Conservation (phyloP, 2,113 vertebrate genomes). For the Eolophus roseicapilla region DNA sequence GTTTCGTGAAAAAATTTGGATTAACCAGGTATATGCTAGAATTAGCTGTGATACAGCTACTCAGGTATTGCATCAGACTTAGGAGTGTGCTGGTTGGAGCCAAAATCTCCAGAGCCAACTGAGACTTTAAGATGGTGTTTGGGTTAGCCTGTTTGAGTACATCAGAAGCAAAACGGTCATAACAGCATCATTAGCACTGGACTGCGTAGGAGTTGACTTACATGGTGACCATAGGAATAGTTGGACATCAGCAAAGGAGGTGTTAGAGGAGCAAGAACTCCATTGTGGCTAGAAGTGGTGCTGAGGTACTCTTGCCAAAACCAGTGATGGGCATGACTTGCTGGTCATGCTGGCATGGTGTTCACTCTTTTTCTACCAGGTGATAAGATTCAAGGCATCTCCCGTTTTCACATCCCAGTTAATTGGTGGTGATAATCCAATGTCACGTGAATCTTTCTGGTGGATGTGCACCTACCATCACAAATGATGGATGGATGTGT, state of each 20-base stretch:
- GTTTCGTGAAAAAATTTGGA: background rate
- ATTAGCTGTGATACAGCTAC: background rate
- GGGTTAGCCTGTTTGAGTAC: background rate
- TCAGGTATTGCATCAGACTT: background rate
- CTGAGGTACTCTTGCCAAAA: background rate
- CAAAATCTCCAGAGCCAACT: background rate
- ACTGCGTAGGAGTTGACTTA: background rate
- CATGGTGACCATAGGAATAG: background rate
- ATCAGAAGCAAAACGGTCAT: background rate
- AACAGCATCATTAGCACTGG: background rate
- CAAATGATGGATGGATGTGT: background rate
- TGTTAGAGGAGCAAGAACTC: background rate
- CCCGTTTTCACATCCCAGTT: background rate
- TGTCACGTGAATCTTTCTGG: background rate
- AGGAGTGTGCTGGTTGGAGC: background rate
- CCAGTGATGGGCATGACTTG: accelerated
- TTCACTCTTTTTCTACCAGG: background rate
- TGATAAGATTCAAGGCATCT: background rate
- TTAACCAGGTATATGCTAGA: background rate
- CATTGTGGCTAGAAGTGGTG: background rate
- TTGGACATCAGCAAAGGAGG: background rate
- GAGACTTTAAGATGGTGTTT: background rate
- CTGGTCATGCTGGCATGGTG: background rate
- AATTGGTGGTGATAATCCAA: background rate
- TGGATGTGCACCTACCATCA: background rate